Evolutionary conservation across 2,797 vertebrate genomes (phyloP), one percentile per base, ranked within the genome.

Genomic region (Sebastes jordani): DNA sequence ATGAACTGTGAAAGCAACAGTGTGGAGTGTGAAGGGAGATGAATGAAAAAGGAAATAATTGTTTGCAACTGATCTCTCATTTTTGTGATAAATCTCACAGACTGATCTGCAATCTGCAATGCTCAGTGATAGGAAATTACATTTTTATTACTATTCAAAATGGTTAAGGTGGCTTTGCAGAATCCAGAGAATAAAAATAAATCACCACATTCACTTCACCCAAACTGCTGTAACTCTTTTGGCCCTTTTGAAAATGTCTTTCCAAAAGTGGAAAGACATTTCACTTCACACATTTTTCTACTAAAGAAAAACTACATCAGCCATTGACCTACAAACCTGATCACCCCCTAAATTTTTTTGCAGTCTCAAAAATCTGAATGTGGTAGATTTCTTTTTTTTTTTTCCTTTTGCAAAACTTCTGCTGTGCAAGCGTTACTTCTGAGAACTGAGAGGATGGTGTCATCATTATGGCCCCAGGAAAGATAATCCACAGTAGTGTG

Each of bases 1-100:
- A 79, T 56, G 23, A 82, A 74, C 58, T 60, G 52, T 56, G 68
- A 66, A 65, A 76, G 71, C 73, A 64, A 29, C 54, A 58, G 66
- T 55, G 20, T 34, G 49, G 34, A 65, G 20, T 11, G 5, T 49
- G 30, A 36, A 36, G 27, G 23, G 25, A 76, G 60, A 29, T 64
- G 34, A 70, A 71, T 71, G 66, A 63, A 82, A 71, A 11, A 76
- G 60, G 34, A 56, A 61, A 78, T 78, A 20, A 61, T 61, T 68
- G 34, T 54, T 36, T 62, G 74, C 30, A 66, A 76, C 5, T 67
- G 59, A 81, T 60, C 30, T 61, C 27, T 56, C 20, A 3, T 74
- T 75, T 74, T 75, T 70, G 59, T 81, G 66, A 56, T 67, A 54
- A 29, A 34, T 55, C 56, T 73, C 20, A 54, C 27, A 70, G 52